phyloP scores from a whole-genome alignment of 2,888 invertebrate genomes.

The Horisme vitalbata region DNA sequence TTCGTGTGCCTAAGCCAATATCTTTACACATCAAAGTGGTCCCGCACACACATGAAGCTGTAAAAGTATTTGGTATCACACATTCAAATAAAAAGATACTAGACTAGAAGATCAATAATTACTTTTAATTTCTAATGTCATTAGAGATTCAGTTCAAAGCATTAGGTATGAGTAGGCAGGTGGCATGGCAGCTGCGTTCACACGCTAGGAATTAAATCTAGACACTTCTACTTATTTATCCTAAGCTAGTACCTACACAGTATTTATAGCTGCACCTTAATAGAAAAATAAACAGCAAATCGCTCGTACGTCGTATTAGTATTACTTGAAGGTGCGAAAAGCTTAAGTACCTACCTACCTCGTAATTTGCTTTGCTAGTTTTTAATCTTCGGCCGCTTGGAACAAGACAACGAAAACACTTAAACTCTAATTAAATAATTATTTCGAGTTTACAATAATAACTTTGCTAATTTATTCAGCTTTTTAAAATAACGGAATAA shows the following conservation, averaged over 20 bases:
- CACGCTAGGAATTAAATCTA: conserved; percentile 63
- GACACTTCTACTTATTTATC: conserved; percentile 37
- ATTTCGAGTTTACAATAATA: no score
- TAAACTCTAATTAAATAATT: no score
- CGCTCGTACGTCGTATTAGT: no score
- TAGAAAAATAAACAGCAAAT: conserved; percentile 12
- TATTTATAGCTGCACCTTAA: conserved; percentile 16
- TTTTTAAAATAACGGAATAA: no score
- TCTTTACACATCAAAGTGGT: no score
- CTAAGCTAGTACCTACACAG: conserved; percentile 7
- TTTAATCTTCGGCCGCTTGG: no score
- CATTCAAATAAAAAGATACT: neutral
- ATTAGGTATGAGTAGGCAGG: conserved; percentile 47
- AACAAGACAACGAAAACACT: no score
- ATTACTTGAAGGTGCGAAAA: conserved; percentile 6
- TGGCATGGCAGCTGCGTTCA: conserved; percentile 62
- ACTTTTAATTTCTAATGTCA: conserved; percentile 34
- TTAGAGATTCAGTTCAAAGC: conserved; percentile 46
- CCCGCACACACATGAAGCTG: no score
- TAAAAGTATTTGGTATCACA: no score
- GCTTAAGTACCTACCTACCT: no score
- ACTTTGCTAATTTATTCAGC: no score
- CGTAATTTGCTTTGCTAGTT: conserved; percentile 1
- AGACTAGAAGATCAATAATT: conserved; percentile 8
- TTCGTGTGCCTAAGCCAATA: no score